Conservation (phyloP, 2,113 vertebrate species). For the Cygnus atratus region DNA sequence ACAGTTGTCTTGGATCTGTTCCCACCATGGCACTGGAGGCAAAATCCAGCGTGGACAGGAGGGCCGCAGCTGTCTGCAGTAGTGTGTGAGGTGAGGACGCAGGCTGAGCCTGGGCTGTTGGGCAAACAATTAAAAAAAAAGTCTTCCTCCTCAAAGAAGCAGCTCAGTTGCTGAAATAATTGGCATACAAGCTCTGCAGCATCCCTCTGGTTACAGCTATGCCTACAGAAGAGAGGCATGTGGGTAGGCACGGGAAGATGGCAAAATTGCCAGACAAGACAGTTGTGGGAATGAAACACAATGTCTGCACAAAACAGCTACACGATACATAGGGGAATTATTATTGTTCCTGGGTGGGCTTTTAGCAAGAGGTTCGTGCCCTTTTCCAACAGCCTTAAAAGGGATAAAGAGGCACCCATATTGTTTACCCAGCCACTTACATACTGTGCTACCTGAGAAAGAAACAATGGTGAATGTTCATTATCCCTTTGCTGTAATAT, state of each 20-base stretch:
- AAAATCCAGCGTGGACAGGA: neutral
- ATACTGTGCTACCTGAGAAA: neutral
- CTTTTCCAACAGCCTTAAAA: neutral
- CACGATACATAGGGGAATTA: neutral
- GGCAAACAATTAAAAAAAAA: neutral
- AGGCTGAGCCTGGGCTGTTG: neutral
- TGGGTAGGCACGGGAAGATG: neutral
- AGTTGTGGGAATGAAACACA: neutral
- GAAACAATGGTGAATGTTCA: neutral
- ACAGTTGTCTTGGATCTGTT: neutral
- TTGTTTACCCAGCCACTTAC: neutral
- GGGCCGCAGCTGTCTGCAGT: neutral
- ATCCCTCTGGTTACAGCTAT: neutral
- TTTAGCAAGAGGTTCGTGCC: rapidly evolving
- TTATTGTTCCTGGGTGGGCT: neutral
- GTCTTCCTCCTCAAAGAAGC: neutral
- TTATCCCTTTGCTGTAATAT: neutral
- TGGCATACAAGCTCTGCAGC: neutral
- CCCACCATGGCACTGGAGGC: neutral
- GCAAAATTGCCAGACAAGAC: neutral
- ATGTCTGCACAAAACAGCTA: neutral
- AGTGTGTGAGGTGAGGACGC: neutral
- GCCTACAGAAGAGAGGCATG: neutral
- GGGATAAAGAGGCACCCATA: neutral
- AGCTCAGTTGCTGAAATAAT: neutral